Percentiles rank a stretch among this genome's conserved stretches.
Evolutionary conservation across 1,140 invertebrate genomes (phyloP).

Genomic region (Thalassaphorura encarpata): DNA sequence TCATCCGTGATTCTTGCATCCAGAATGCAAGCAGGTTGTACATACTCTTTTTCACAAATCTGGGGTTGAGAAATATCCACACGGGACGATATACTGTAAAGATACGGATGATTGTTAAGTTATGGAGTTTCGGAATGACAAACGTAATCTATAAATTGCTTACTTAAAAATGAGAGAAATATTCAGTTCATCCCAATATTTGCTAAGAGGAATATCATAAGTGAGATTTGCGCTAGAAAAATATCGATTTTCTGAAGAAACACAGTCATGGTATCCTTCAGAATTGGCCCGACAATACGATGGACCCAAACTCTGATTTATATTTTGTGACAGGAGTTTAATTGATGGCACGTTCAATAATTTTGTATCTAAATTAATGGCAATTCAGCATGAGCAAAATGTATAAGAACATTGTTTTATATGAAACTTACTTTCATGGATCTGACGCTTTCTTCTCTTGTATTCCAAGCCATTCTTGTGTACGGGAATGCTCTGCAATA

Average conservation of each 20-base stretch:
- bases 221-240: constrained; percentile 27
- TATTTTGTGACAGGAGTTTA: constrained; percentile 18
- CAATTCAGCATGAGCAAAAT: not conserved
- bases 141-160: not conserved
- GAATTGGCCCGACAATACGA: constrained; percentile 27
- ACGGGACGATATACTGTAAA: constrained; percentile 24
- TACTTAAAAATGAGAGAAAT: constrained; percentile 28
- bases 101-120: not conserved
- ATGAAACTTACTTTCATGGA: constrained; percentile 19
- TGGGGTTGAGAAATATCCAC: constrained; percentile 22
- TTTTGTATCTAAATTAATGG: constrained; percentile 11
- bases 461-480: constrained; percentile 24
- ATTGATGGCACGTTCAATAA: constrained; percentile 30
- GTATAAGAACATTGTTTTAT: too few species aligned
- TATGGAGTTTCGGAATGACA: too few species aligned
- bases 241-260: constrained; percentile 25
- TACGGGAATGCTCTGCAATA: constrained; percentile 16
- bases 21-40: constrained; percentile 14
- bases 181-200: constrained; percentile 24
- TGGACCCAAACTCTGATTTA: constrained; percentile 23
- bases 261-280: constrained; percentile 28
- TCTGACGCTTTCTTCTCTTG: constrained; percentile 16
- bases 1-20: not conserved
- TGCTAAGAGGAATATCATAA: constrained; percentile 27
- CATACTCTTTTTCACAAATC: constrained; percentile 14